phyloP scores from a whole-genome alignment of 2,888 invertebrate genomes.

The Eupeodes latifasciatus region DNA sequence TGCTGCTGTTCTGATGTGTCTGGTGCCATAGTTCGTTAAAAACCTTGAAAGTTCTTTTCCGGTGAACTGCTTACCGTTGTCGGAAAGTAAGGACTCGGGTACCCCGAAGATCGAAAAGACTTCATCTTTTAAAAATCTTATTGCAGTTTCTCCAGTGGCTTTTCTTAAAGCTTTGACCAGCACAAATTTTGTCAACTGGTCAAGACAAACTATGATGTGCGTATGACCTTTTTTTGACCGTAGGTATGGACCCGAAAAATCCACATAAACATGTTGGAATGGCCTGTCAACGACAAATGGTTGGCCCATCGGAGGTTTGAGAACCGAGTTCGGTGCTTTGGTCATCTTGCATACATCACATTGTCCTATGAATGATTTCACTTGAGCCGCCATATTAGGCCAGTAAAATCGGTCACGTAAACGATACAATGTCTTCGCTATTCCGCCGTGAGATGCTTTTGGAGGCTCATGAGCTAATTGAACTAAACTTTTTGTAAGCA shows the following conservation, averaged over 20 bases:
- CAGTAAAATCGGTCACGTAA: not conserved
- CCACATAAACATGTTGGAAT: not conserved
- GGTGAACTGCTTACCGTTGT: not conserved
- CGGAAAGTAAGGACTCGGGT: not conserved
- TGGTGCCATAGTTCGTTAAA: not conserved
- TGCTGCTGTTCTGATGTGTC: not conserved
- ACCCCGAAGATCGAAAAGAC: constrained; percentile 8
- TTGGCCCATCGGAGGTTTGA: not conserved
- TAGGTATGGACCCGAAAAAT: not conserved
- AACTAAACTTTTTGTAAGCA: not conserved
- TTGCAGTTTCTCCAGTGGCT: not conserved
- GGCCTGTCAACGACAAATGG: not conserved
- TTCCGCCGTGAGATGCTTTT: constrained; percentile 16
- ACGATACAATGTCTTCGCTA: not conserved
- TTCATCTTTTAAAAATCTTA: constrained; percentile 6
- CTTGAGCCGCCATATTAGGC: too few species aligned
- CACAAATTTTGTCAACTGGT: not conserved
- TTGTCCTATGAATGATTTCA: not conserved
- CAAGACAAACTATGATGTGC: not conserved
- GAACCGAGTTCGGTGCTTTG: not conserved
- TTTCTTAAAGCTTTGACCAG: not conserved
- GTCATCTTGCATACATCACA: not conserved
- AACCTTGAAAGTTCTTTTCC: not conserved
- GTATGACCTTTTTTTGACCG: not conserved
- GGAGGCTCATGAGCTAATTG: constrained; percentile 1